phyloP scores from a whole-genome alignment of 2,888 invertebrate genomes.

The Leistus spinibarbis region DNA sequence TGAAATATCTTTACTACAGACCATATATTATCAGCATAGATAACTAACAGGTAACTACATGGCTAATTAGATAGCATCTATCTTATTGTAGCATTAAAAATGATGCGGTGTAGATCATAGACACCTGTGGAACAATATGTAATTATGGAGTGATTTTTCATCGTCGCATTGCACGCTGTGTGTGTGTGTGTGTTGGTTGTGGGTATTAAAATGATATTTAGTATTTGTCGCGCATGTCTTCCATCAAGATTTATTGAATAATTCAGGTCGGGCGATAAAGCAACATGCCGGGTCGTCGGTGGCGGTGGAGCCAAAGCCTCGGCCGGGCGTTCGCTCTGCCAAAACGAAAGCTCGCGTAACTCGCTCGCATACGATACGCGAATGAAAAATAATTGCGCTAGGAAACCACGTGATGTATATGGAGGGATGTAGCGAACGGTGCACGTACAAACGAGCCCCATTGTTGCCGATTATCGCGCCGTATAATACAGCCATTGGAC shows the following conservation, averaged over 20 bases:
- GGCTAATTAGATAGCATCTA: not conserved
- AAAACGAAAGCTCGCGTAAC: not conserved
- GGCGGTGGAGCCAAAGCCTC: not conserved
- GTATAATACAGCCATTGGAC: not conserved
- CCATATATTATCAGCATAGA: not conserved
- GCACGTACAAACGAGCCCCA: not conserved
- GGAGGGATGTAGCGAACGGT: not conserved
- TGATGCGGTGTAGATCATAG: not conserved
- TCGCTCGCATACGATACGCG: not conserved
- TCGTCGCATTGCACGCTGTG: not conserved
- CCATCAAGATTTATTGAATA: conserved; percentile 10
- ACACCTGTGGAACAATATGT: conserved; percentile 7
- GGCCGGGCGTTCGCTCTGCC: not conserved
- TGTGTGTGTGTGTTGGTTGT: not conserved
- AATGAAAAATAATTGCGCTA: conserved; percentile 12
- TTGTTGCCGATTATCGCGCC: not conserved
- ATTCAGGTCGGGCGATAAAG: conserved; percentile 9
- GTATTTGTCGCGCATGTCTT: conserved; percentile 11
- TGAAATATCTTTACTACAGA: not conserved
- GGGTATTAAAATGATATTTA: conserved; percentile 4
- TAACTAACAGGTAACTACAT: not conserved
- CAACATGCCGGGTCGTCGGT: not conserved
- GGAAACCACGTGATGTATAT: conserved; percentile 7
- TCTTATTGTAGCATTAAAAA: not conserved
- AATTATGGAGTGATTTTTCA: conserved; percentile 1